Evolutionary conservation across 1,140 invertebrate species (phyloP).

Genomic region (Goniozus legneri): DNA sequence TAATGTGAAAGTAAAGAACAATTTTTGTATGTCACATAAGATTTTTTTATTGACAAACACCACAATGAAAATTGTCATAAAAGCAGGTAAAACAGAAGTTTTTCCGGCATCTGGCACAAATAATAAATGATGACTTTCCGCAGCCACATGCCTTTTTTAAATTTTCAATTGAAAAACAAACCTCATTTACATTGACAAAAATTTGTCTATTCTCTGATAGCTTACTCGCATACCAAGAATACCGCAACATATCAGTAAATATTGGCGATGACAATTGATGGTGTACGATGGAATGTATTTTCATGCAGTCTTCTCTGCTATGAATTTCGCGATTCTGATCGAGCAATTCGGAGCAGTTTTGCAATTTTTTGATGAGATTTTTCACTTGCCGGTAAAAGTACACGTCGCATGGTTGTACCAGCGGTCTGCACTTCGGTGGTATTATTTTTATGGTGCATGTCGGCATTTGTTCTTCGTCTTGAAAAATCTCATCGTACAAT

Average conservation of each 20-base stretch:
- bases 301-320: constrained; percentile 10
- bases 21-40: no score
- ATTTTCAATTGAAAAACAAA: constrained; percentile 5
- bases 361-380: constrained; percentile 16
- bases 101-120: constrained; percentile 3
- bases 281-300: constrained; percentile 15
- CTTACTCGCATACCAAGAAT: constrained; percentile 7
- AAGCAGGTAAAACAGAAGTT: constrained; percentile 11
- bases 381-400: constrained; percentile 27
- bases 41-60: constrained; percentile 2
- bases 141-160: neutral
- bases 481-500: constrained; percentile 22
- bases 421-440: constrained; percentile 24
- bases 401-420: no score
- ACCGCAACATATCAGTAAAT: constrained; percentile 12
- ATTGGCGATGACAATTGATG: constrained; percentile 12
- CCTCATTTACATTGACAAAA: constrained; percentile 1
- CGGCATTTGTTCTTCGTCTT: constrained; percentile 8
- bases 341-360: constrained; percentile 11
- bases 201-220: neutral
- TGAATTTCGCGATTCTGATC: constrained; percentile 9
- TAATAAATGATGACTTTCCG: neutral
- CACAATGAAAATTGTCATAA: constrained; percentile 13
- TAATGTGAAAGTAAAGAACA: no score
- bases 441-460: constrained; percentile 24